Percentiles rank a stretch among this genome's conserved stretches.
Conservation (phyloP, 1,140 invertebrate genomes). For the Delia radicum region DNA sequence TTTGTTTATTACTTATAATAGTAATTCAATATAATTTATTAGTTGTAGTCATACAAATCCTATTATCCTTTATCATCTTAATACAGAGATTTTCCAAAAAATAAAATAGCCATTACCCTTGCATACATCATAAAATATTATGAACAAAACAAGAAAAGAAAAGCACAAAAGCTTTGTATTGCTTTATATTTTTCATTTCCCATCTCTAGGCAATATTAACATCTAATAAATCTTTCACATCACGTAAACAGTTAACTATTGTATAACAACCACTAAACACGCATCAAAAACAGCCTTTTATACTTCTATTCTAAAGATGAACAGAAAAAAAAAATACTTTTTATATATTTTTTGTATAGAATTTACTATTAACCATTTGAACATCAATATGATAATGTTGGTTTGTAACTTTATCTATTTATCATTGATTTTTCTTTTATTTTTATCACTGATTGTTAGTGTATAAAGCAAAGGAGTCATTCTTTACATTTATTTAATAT, state of each 20-base stretch:
- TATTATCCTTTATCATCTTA: conserved; percentile 10
- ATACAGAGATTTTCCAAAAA: conserved; percentile 4
- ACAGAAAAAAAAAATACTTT: not conserved
- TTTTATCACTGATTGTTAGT: not conserved
- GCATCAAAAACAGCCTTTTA: conserved; percentile 11
- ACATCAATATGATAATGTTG: not conserved
- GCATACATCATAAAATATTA: not conserved
- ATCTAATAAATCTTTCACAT: conserved; percentile 20
- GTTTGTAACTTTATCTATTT: not conserved
- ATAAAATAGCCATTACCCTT: not conserved
- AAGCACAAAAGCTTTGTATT: not conserved
- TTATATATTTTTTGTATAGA: not conserved
- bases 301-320: not conserved
- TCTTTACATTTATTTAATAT: not conserved
- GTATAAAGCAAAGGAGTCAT: not conserved
- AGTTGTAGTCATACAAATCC: conserved; percentile 10
- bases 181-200: not conserved
- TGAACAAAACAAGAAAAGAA: not conserved
- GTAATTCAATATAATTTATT: conserved; percentile 17
- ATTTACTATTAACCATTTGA: not conserved
- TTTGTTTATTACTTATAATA: conserved; percentile 12
- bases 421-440: not conserved
- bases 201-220: not conserved
- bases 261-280: conserved; percentile 19
- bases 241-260: conserved; percentile 23